Base-by-base conservation (phyloP, 1,140 invertebrate genomes). In the Microvelia longipes region DNA sequence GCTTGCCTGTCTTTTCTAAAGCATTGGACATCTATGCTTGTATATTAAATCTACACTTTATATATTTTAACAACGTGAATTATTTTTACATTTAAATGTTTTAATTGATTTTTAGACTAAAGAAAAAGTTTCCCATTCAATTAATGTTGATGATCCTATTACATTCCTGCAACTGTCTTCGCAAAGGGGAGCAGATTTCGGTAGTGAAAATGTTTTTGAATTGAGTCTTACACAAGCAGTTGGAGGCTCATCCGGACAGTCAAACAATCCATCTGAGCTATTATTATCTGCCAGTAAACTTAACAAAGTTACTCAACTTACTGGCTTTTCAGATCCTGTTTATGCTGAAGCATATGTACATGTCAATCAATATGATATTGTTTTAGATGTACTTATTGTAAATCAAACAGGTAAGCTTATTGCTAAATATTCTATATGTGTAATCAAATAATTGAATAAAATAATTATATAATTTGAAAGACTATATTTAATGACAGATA, bases 291-390 rank as follows among this genome's bases (percentile, higher is more conserved):
- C 84, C 0, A 87, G 81, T 72, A 88, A 90, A 76, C 79, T 91
- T 61, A 90, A 89, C 71, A 90, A 97, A 83, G 94, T 98, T 26
- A 96, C 94, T n/a, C 97, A 99, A 79, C 83, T 99, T 71, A 98
- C 97, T n/a, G 98, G 97, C 25, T 98, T 98, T 81, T 98, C 94
- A 0, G 98, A 99, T 83, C 96, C 98, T 0, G 94, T 99, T 61
- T 99, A 99, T 81, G 92, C 96, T 14, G 98, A 99, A 82, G 96
- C 97, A 26, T 96, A 99, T 78, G 96, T 99, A 0, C 91, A 99
- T 80, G 96, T 99, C 67, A 99, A 99, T 81, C 96, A 99, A 80
- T 99, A 98, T 79, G 95, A 98, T 76, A 97, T 98, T 76, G 93
- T 96, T 35, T 82, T 98, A n/a, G 95, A 98, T 80, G 94, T 98